Evolutionary conservation across 1,140 invertebrate species (phyloP).

Genomic region (Vollenhovia emeryi): DNA sequence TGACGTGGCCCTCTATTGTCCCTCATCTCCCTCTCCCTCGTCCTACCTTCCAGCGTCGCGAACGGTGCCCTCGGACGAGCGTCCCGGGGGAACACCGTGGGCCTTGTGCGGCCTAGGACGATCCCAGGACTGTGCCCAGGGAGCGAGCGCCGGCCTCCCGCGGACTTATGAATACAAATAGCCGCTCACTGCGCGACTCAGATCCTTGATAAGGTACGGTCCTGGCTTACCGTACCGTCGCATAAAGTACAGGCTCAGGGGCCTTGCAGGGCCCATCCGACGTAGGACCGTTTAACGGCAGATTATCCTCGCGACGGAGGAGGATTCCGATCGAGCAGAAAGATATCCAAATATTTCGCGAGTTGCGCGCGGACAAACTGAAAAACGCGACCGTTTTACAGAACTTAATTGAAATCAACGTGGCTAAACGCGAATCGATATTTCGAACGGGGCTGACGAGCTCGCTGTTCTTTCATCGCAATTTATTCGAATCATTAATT

Average conservation of each 20-base stretch:
- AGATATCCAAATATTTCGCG: constrained; percentile 13
- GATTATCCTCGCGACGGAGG: constrained; percentile 77
- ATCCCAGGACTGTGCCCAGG: constrained; percentile 57
- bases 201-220: constrained; percentile 83
- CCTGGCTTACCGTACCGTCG: constrained; percentile 62
- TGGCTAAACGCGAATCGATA: not conserved
- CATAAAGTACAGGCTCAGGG: constrained; percentile 71
- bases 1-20: constrained; percentile 70
- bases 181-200: constrained; percentile 85
- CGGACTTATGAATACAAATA: constrained; percentile 86
- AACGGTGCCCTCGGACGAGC: constrained; percentile 13
- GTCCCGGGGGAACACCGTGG: constrained; percentile 57
- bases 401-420: not conserved
- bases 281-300: constrained; percentile 80
- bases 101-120: constrained; percentile 54
- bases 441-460: not conserved
- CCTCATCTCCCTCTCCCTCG: constrained; percentile 3
- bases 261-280: constrained; percentile 45
- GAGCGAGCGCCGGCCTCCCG: constrained; percentile 84
- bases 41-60: constrained; percentile 12
- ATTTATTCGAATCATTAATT: not conserved
- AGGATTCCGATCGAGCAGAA: constrained; percentile 63
- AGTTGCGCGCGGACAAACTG: not conserved
- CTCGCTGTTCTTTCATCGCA: not conserved
- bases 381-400: not conserved